Evolutionary conservation across 1,140 invertebrate genomes (phyloP).

Genomic region (Leucophenga varia): DNA sequence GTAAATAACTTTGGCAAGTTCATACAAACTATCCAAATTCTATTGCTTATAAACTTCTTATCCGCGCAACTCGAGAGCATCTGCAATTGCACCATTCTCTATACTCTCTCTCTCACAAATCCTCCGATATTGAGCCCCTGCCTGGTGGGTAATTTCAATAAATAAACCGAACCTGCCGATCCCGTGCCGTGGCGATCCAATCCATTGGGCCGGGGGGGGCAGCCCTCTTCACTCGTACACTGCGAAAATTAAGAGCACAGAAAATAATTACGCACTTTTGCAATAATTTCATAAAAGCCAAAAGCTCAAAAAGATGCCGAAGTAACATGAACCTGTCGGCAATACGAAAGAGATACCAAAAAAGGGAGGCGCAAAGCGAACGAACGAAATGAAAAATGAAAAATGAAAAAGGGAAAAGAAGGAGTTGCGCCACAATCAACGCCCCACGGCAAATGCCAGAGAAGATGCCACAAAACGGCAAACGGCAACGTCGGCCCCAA

Average conservation of each 20-base stretch:
- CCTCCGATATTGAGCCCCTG: too few relatives aligned
- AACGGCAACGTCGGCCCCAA: slow-evolving; percentile 31
- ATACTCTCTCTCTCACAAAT: too few relatives aligned
- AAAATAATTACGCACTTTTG: slow-evolving; percentile 56
- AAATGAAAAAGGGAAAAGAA: slow-evolving; percentile 29
- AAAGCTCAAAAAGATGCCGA: slow-evolving; percentile 13
- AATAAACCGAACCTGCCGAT: slow-evolving; percentile 16
- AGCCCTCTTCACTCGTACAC: slow-evolving; percentile 15
- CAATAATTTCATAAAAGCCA: slow-evolving; percentile 46
- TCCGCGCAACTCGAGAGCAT: too few relatives aligned
- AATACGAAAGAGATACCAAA: slow-evolving; percentile 27
- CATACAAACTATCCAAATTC: too few relatives aligned
- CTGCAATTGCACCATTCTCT: too few relatives aligned
- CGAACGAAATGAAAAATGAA: slow-evolving; percentile 6
- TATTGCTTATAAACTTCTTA: too few relatives aligned
- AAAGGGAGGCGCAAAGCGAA: slow-evolving; percentile 4
- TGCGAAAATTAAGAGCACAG: slow-evolving; percentile 48
- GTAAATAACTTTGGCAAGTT: too few relatives aligned
- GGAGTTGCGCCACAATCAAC: slow-evolving; percentile 51
- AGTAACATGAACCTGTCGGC: slow-evolving; percentile 50
- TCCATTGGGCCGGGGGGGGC: background rate
- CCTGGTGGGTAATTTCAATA: slow-evolving; percentile 39
- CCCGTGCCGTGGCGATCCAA: background rate
- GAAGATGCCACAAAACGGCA: slow-evolving; percentile 2
- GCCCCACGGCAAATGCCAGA: slow-evolving; percentile 29